These are phyloP conservation scores for Hepsetus odoe DNA, from an alignment of 2,113 vertebrate species.

Conservation along the genomic window DNA sequence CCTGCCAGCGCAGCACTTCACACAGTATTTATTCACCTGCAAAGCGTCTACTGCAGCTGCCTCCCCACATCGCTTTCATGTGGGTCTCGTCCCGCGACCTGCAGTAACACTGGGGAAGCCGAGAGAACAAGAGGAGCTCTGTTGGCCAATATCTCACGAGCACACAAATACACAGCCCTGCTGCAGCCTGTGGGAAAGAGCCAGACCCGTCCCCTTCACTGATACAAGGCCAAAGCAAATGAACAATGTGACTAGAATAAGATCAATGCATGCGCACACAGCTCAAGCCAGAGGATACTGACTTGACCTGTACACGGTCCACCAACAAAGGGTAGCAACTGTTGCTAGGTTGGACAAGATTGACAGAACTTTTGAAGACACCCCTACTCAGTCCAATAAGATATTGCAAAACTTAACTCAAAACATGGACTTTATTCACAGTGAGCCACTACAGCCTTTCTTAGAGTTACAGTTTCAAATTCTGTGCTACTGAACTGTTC, in stretches of 20 bases:
- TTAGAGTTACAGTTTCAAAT: too few species aligned
- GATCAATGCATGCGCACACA: background rate
- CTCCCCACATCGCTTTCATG: slow-evolving; percentile 52
- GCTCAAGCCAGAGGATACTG: slow-evolving; percentile 10
- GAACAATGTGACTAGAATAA: slow-evolving; percentile 17
- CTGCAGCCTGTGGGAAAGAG: slow-evolving; percentile 33
- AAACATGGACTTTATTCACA: too few species aligned
- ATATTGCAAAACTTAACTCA: background rate
- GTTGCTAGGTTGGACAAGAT: background rate
- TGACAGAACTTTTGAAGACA: background rate
- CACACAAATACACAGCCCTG: slow-evolving; percentile 30
- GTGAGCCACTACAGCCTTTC: too few species aligned
- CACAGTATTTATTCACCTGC: slow-evolving; percentile 53
- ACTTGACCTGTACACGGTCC: background rate
- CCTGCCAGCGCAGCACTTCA: slow-evolving; percentile 16
- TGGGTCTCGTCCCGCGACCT: slow-evolving; percentile 49
- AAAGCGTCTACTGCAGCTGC: slow-evolving; percentile 47
- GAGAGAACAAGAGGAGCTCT: slow-evolving; percentile 55
- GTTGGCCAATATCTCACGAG: slow-evolving; percentile 49
- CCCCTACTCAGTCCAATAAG: background rate
- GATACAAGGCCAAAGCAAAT: slow-evolving; percentile 42
- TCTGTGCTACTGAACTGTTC: too few species aligned
- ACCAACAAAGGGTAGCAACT: background rate
- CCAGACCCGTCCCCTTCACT: slow-evolving; percentile 40
- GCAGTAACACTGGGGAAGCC: slow-evolving; percentile 26